Conservation (phyloP, 1,140 invertebrate genomes). For the Diorhabda carinulata region DNA sequence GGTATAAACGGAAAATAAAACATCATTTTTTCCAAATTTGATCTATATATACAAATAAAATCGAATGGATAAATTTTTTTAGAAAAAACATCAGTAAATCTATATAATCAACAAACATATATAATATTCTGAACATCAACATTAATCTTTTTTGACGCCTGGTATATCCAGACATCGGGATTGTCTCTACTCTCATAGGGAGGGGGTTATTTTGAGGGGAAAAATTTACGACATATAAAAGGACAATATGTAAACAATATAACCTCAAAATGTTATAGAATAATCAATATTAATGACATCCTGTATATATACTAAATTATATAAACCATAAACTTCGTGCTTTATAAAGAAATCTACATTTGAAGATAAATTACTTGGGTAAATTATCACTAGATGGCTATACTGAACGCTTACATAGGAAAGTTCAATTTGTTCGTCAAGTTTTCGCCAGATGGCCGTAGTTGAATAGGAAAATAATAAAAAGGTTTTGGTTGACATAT, state of each 20-base stretch:
- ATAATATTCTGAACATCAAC: constrained; percentile 29
- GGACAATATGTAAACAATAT: too few relatives aligned
- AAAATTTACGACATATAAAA: background rate
- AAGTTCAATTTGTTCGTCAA: too few relatives aligned
- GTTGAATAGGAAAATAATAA: too few relatives aligned
- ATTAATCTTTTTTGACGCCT: constrained; percentile 22
- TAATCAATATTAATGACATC: too few relatives aligned
- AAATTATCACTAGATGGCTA: too few relatives aligned
- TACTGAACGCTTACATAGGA: too few relatives aligned
- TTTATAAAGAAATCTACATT: too few relatives aligned
- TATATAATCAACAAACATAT: constrained; percentile 30
- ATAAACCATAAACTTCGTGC: too few relatives aligned
- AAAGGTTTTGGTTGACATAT: background rate
- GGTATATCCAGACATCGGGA: constrained; percentile 11
- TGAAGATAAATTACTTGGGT: too few relatives aligned
- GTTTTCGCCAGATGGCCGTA: too few relatives aligned
- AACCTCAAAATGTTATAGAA: too few relatives aligned
- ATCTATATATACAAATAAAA: constrained; percentile 31
- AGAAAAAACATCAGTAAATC: constrained; percentile 31
- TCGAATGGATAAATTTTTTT: constrained; percentile 24
- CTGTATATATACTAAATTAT: too few relatives aligned
- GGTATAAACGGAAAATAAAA: background rate
- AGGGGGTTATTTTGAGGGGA: constrained; percentile 4
- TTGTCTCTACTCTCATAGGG: constrained; percentile 13
- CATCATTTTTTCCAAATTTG: background rate